Percentiles rank a stretch among this genome's conserved stretches.
These are phyloP conservation scores for Hippocampus guttulatus DNA, from an alignment of 2,113 vertebrate species.

Conservation along the genomic window DNA sequence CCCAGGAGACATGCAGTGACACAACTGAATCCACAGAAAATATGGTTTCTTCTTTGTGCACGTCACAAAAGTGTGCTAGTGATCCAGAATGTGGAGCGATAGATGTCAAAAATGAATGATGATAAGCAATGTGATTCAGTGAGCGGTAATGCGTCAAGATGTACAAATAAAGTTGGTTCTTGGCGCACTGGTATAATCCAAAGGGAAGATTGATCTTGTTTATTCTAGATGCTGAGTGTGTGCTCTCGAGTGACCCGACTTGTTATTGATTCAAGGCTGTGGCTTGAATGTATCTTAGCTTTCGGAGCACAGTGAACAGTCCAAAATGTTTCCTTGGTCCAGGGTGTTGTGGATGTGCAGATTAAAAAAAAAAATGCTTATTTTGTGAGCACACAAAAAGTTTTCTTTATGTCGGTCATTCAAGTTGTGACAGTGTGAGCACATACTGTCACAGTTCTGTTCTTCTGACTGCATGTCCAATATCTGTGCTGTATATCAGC, in stretches of 20 bases:
- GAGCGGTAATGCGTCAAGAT: background rate
- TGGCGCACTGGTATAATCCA: background rate
- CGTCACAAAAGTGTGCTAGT: background rate
- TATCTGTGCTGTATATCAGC: no score
- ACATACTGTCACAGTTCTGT: no score
- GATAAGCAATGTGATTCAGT: background rate
- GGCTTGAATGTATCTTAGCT: conserved; percentile 3
- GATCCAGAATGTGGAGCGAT: no score
- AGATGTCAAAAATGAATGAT: no score
- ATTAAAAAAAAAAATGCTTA: conserved; percentile 6
- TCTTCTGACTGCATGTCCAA: no score
- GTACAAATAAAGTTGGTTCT: background rate
- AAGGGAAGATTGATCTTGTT: background rate
- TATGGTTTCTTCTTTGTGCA: conserved; percentile 5
- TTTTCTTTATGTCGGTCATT: background rate
- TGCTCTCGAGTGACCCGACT: conserved; percentile 20
- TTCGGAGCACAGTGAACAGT: background rate
- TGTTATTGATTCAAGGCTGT: conserved; percentile 6
- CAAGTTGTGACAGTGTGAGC: background rate
- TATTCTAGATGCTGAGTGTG: background rate
- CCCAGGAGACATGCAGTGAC: conserved; percentile 22
- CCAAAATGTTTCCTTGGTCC: background rate
- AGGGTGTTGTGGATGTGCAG: background rate
- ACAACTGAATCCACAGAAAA: conserved; percentile 12
- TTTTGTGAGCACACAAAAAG: background rate